Evolutionary conservation across 92 coral and sea anemone genomes (phyloP).

Genomic region (Zoanthus sociatus): DNA sequence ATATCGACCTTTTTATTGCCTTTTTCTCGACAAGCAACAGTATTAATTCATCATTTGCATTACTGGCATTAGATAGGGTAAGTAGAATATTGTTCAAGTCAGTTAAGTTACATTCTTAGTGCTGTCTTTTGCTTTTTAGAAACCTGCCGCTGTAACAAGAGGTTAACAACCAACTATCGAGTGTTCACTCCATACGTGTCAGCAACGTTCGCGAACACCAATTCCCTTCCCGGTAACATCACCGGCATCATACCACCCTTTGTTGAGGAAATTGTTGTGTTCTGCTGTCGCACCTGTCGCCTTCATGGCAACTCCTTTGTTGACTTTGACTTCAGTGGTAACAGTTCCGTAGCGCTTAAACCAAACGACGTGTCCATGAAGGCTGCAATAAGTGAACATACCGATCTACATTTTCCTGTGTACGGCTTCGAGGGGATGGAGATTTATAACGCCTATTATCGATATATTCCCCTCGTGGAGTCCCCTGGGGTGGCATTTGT

Average conservation of each 20-base stretch:
- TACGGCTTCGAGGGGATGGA: slow-evolving; percentile 85
- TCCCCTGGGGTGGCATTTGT: slow-evolving; percentile 86
- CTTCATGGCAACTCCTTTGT: slow-evolving; percentile 82
- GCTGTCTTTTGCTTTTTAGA: slow-evolving; percentile 43
- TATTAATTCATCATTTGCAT: too few relatives aligned
- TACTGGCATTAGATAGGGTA: too few relatives aligned
- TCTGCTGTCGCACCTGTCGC: slow-evolving; percentile 77
- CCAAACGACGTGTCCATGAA: slow-evolving; percentile 69
- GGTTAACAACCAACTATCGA: slow-evolving; percentile 82
- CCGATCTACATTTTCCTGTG: slow-evolving; percentile 86
- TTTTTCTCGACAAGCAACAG: too few relatives aligned
- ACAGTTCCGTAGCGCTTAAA: slow-evolving; percentile 56
- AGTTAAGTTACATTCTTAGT: background rate
- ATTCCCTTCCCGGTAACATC: slow-evolving; percentile 50
- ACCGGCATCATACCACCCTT: slow-evolving; percentile 85
- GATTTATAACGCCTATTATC: slow-evolving; percentile 58
- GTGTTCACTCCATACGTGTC: slow-evolving; percentile 80
- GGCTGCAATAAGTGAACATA: slow-evolving; percentile 58
- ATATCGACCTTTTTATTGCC: too few relatives aligned
- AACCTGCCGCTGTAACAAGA: slow-evolving; percentile 83
- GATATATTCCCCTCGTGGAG: slow-evolving; percentile 75
- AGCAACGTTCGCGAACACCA: background rate
- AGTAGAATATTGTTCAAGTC: too few relatives aligned
- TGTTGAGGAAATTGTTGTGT: slow-evolving; percentile 63
- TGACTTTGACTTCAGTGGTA: slow-evolving; percentile 77